These are phyloP conservation scores for Clistopyga incitator DNA, from an alignment of 2,888 invertebrate genomes.

Conservation along the genomic window DNA sequence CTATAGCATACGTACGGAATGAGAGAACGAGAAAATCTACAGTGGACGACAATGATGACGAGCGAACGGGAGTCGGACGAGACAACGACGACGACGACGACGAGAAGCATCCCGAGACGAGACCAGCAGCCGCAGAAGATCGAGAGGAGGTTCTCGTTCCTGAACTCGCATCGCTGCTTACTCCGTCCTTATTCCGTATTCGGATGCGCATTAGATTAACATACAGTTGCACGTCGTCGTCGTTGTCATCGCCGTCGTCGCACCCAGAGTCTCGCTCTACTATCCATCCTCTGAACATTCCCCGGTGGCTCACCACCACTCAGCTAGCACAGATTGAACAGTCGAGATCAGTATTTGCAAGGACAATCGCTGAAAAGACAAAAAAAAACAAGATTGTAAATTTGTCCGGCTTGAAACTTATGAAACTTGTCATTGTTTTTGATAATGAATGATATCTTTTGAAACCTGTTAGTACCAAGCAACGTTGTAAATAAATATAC, in stretches of 20 bases:
- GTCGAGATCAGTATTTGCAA: slow-evolving; percentile 60
- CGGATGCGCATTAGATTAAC: slow-evolving; percentile 82
- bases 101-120: slow-evolving; percentile 70
- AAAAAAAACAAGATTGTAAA: neutral
- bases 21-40: slow-evolving; percentile 61
- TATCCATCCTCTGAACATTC: slow-evolving; percentile 78
- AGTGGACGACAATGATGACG: slow-evolving; percentile 61
- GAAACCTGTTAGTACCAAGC: too few species aligned
- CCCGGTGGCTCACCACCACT: slow-evolving; percentile 29
- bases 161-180: slow-evolving; percentile 74
- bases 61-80: slow-evolving; percentile 61
- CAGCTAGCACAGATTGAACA: slow-evolving; percentile 57
- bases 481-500: too few species aligned
- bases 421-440: too few species aligned
- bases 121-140: slow-evolving; percentile 43
- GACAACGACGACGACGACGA: slow-evolving; percentile 65
- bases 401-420: too few species aligned
- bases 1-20: slow-evolving; percentile 35
- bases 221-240: slow-evolving; percentile 79
- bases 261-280: slow-evolving; percentile 68
- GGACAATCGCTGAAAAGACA: slow-evolving; percentile 26
- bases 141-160: slow-evolving; percentile 68
- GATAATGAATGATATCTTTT: too few species aligned
- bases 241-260: slow-evolving; percentile 52
- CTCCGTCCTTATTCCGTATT: slow-evolving; percentile 81